These are phyloP conservation scores for Thyatira batis DNA, from an alignment of 2,888 invertebrate species.

Conservation along the genomic window DNA sequence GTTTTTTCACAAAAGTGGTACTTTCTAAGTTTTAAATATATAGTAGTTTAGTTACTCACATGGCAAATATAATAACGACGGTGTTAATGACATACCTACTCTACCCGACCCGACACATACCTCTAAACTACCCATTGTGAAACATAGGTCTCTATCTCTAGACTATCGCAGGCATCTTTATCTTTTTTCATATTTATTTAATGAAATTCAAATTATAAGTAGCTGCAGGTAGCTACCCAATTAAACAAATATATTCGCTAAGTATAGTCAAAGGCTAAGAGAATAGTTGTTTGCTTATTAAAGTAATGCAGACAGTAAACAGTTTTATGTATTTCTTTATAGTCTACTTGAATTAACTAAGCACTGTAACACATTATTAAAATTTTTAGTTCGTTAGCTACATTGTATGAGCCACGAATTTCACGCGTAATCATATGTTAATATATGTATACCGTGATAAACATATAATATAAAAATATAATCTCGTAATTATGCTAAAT, in stretches of 20 bases:
- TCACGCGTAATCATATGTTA: constrained; percentile 56
- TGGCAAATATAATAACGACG: constrained; percentile 21
- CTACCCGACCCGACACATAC: constrained; percentile 22
- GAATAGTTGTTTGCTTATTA: constrained; percentile 49
- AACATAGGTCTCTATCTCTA: constrained; percentile 31
- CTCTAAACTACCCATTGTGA: constrained; percentile 36
- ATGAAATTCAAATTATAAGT: constrained; percentile 43
- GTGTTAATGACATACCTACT: constrained; percentile 15
- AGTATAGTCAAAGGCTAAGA: constrained; percentile 30
- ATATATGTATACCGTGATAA: constrained; percentile 54
- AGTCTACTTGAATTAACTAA: constrained; percentile 61
- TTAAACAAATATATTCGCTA: constrained; percentile 37
- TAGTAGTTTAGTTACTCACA: constrained; percentile 14
- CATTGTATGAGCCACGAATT: constrained; percentile 49
- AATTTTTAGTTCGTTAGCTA: constrained; percentile 53
- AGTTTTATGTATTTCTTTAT: constrained; percentile 63
- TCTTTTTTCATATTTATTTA: constrained; percentile 24
- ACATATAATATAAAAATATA: constrained; percentile 58
- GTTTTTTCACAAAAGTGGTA: not conserved
- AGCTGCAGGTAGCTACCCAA: constrained; percentile 27
- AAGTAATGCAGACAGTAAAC: constrained; percentile 54
- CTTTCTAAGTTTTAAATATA: not conserved
- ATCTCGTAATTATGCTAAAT: constrained; percentile 69
- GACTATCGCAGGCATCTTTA: constrained; percentile 33
- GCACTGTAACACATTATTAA: constrained; percentile 59